Evolutionary conservation across 2,888 invertebrate species (phyloP).

Genomic region (Tyria jacobaeae): DNA sequence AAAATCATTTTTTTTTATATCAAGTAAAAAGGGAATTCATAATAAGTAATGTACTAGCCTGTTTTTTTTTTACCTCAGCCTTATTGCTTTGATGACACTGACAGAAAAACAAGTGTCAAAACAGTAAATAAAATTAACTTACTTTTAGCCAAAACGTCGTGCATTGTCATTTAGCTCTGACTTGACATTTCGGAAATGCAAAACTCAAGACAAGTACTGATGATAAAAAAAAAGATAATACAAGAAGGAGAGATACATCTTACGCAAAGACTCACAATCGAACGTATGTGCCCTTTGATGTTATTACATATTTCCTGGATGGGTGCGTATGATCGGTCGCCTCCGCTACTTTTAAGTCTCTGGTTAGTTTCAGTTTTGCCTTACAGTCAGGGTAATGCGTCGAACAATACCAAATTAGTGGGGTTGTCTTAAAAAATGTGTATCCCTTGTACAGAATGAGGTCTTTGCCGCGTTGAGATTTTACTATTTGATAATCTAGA

Average conservation of each 20-base stretch:
- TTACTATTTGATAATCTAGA: slow-evolving; percentile 39
- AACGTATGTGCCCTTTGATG: slow-evolving; percentile 29
- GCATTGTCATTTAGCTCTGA: background rate
- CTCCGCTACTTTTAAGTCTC: background rate
- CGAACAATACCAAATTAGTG: slow-evolving; percentile 51
- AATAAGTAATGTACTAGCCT: too few relatives aligned
- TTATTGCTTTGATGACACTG: background rate
- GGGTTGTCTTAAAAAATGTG: slow-evolving; percentile 47
- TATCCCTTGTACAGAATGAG: slow-evolving; percentile 56
- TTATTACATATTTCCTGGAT: slow-evolving; percentile 27
- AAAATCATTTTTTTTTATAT: background rate
- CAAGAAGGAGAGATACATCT: background rate
- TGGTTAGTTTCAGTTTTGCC: slow-evolving; percentile 40
- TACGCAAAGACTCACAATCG: slow-evolving; percentile 13
- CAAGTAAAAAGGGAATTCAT: too few relatives aligned
- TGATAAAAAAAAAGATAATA: background rate
- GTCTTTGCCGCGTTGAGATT: slow-evolving; percentile 56
- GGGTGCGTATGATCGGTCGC: slow-evolving; percentile 9
- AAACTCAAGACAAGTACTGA: too few relatives aligned
- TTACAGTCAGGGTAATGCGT: slow-evolving; percentile 36
- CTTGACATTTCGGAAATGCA: background rate
- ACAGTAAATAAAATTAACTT: too few relatives aligned
- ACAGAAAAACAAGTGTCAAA: background rate
- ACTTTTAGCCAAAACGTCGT: too few relatives aligned
- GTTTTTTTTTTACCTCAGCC: too few relatives aligned